These are phyloP conservation scores for Gnathonemus echidnorhynchus DNA, from an alignment of 2,113 vertebrate species.

Conservation along the genomic window DNA sequence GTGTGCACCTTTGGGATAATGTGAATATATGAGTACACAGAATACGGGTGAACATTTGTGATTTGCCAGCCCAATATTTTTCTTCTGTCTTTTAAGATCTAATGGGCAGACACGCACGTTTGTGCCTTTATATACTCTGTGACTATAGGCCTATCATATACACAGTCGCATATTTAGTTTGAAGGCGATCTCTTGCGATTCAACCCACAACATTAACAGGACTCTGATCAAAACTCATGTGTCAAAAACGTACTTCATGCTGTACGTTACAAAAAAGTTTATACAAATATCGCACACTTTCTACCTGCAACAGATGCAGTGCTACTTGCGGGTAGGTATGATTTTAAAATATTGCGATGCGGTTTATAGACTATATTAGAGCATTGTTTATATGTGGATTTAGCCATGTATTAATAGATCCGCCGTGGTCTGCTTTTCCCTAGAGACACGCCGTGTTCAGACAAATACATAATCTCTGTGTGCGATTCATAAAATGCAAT, in stretches of 20 bases:
- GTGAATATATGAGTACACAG: background rate
- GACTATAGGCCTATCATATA: background rate
- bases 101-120: background rate
- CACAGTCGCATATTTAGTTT: background rate
- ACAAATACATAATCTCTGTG: background rate
- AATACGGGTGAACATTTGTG: background rate
- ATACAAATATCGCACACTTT: background rate
- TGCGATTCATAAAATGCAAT: background rate
- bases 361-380: background rate
- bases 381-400: background rate
- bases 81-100: background rate
- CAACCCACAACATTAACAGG: background rate
- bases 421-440: background rate
- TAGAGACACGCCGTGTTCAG: background rate
- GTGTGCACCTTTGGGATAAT: background rate
- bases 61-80: background rate
- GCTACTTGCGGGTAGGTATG: background rate
- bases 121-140: background rate
- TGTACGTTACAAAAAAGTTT: background rate
- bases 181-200: background rate
- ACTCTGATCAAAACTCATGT: background rate
- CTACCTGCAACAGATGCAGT: background rate
- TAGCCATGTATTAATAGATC: background rate
- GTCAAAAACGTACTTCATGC: background rate
- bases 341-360: background rate